Base-by-base conservation (phyloP, 2,113 vertebrate species). In the Arenaria interpres region DNA sequence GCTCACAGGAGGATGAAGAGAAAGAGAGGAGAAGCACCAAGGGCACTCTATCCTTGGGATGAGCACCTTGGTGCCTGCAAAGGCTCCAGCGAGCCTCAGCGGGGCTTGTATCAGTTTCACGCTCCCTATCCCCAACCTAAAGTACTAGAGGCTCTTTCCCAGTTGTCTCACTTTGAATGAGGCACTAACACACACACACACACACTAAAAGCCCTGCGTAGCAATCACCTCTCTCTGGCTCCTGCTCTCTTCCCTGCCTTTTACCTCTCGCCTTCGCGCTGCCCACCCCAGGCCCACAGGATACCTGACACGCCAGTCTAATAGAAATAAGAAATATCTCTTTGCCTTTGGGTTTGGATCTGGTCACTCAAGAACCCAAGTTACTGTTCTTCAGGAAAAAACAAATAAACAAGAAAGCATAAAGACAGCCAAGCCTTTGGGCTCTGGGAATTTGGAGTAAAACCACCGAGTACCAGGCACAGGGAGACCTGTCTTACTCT, bases 301-400 rank as follows among this genome's bases (percentile, higher is more conserved):
- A 37, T 14, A 32, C 1, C 0, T 19, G 13, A 13, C 50, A 45
- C 17, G 7, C 7, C 62, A 28, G 1, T 32, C 35, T 62, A 24
- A 41, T 0, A 67, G 76, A 71, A 79, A 39, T 12, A 54, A 71
- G 66, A 88, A 86, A 87, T 4, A 5, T 18, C 41, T 17, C 8
- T 37, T 69, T 20, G 9, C 35, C 33, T 64, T 11, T 9, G 33
- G 27, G 32, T 69, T 89, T 93, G 67, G 77, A 37, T 46, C 18
- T 22, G 19, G 14, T 53, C 56, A 53, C 33, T 60, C 41, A 43
- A 54, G 46, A 87, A 67, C 16, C 20, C 30, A 50, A 45, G 17
- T 17, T 77, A 48, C 14, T 28, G 17, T 23, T 30, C 63, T 33
- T 69, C 39, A 69, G 20, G 48, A 39, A 69, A 69, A 74, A 85